phyloP scores from a whole-genome alignment of 2,888 invertebrate species.

The Acleris emargana region DNA sequence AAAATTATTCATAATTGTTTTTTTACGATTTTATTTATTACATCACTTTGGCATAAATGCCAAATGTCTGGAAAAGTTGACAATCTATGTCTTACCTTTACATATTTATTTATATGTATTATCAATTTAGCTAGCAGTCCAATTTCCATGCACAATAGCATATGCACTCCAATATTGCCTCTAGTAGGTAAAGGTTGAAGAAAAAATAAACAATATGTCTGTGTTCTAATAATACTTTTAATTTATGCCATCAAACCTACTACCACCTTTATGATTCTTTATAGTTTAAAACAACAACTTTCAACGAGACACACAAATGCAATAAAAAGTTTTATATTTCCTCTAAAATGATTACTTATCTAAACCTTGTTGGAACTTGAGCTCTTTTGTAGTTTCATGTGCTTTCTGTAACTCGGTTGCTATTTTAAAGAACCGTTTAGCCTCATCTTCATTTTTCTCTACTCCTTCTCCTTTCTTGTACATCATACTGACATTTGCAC shows the following conservation, averaged over 20 bases:
- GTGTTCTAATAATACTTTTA: constrained; percentile 23
- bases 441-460: constrained; percentile 87
- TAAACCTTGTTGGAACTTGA: constrained; percentile 84
- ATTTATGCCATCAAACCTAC: constrained; percentile 17
- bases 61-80: too few relatives aligned
- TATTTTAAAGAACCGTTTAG: constrained; percentile 88
- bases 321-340: not conserved
- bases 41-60: too few relatives aligned
- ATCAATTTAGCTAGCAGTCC: too few relatives aligned
- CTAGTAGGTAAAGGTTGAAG: not conserved
- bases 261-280: constrained; percentile 6
- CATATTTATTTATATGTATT: too few relatives aligned
- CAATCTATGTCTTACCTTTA: too few relatives aligned
- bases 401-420: constrained; percentile 89
- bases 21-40: too few relatives aligned
- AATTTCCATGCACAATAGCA: too few relatives aligned
- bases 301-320: not conserved
- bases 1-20: too few relatives aligned
- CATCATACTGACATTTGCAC: constrained; percentile 95
- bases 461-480: constrained; percentile 93
- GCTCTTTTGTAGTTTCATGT: constrained; percentile 78
- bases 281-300: not conserved
- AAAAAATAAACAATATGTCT: constrained; percentile 8
- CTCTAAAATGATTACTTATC: constrained; percentile 46
- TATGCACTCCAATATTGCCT: too few relatives aligned